phyloP scores from a whole-genome alignment of 2,797 vertebrate genomes.

The Coregonus suidteri region DNA sequence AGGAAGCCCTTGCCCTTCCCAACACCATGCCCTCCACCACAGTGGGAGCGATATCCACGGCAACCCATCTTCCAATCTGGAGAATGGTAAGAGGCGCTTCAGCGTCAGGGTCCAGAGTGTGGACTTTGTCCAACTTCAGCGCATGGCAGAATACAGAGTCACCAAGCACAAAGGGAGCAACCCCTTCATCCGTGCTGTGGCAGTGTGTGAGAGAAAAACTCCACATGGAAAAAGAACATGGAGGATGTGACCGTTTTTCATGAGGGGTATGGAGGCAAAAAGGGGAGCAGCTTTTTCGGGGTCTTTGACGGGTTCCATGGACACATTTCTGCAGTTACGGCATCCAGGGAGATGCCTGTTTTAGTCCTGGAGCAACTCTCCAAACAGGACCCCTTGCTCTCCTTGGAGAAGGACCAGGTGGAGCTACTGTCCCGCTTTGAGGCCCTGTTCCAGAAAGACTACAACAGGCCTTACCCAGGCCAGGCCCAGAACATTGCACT shows the following conservation, averaged over 20 bases:
- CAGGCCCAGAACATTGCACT: constrained; percentile 54
- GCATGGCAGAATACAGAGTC: neutral
- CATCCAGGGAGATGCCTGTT: constrained; percentile 65
- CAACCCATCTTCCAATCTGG: neutral
- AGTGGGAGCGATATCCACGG: neutral
- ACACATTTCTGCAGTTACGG: constrained; percentile 52
- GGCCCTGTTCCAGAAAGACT: constrained; percentile 51
- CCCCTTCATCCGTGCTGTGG: constrained; percentile 58
- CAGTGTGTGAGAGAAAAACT: constrained; percentile 66
- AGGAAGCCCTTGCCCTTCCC: neutral
- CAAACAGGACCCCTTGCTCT: constrained; percentile 51
- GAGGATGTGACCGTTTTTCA: constrained; percentile 58
- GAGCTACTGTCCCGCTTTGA: constrained; percentile 58
- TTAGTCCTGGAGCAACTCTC: constrained; percentile 69
- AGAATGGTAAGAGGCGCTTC: neutral
- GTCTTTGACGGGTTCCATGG: constrained; percentile 63
- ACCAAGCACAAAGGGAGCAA: constrained; percentile 34
- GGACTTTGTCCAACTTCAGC: neutral
- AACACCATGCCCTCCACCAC: neutral
- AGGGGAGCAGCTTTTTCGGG: constrained; percentile 64
- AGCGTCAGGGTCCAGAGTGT: neutral
- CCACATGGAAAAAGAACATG: constrained; percentile 55
- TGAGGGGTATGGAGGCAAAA: constrained; percentile 59
- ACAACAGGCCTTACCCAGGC: constrained; percentile 10
- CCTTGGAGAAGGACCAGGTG: constrained; percentile 49